Evolutionary conservation across 2,888 invertebrate genomes (phyloP).

Genomic region (Anarsia innoxiella): DNA sequence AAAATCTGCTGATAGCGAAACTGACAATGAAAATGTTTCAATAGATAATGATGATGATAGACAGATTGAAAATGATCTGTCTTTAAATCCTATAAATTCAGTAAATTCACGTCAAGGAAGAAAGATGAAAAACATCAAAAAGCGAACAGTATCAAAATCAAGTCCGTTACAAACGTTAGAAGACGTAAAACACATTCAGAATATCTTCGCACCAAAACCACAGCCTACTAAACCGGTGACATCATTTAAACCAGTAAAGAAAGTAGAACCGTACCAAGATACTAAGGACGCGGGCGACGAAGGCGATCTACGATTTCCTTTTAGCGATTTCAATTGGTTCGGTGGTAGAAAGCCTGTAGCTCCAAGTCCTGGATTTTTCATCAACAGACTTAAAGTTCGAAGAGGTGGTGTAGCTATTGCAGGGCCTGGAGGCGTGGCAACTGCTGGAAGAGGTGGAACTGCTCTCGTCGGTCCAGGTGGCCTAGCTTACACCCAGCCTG

Average conservation of each 20-base stretch:
- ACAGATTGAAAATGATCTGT: constrained; percentile 13
- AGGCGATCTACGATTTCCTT: constrained; percentile 41
- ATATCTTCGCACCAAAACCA: constrained; percentile 26
- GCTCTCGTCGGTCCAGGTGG: constrained; percentile 88
- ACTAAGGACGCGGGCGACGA: constrained; percentile 33
- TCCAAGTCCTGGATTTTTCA: constrained; percentile 78
- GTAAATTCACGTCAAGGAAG: constrained; percentile 37
- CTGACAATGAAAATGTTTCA: constrained; percentile 9
- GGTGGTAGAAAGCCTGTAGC: constrained; percentile 44
- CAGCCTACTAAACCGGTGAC: constrained; percentile 34
- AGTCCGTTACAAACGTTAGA: constrained; percentile 27
- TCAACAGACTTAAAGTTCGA: constrained; percentile 80
- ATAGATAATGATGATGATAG: constrained; percentile 16
- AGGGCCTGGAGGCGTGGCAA: constrained; percentile 87
- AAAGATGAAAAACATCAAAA: constrained; percentile 46
- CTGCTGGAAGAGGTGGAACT: constrained; percentile 85
- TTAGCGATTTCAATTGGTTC: constrained; percentile 40
- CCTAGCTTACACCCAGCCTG: constrained; percentile 83
- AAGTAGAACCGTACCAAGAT: constrained; percentile 26
- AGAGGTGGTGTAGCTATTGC: constrained; percentile 87
- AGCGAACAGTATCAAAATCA: constrained; percentile 39
- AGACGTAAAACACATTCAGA: constrained; percentile 29
- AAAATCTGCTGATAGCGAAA: constrained; percentile 29
- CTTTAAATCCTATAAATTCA: constrained; percentile 17
- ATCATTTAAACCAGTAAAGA: too few relatives aligned